Conservation (phyloP, 2,888 invertebrate species). For the Dugesia japonica region DNA sequence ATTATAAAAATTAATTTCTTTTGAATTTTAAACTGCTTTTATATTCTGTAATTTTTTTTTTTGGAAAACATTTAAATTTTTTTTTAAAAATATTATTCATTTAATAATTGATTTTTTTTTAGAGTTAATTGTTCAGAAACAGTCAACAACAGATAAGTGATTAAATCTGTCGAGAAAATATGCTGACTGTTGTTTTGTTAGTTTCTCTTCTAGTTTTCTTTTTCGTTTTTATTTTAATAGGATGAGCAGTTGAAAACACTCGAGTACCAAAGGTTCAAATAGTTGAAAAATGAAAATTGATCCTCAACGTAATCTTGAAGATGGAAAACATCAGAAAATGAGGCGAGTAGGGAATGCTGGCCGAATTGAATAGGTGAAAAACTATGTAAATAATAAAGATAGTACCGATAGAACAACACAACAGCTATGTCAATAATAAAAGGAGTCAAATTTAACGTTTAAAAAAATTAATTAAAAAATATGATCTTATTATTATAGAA, state of each 20-base stretch:
- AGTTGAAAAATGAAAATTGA: slow-evolving; percentile 12
- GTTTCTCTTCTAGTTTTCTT: too few relatives aligned
- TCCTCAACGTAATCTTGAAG: background rate
- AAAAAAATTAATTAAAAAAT: background rate
- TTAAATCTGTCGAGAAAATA: slow-evolving; percentile 20
- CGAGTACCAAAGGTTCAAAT: background rate
- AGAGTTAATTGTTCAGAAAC: background rate
- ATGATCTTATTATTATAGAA: background rate
- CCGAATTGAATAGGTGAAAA: background rate
- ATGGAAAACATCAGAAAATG: background rate
- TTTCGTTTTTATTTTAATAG: too few relatives aligned
- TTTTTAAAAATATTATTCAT: too few relatives aligned
- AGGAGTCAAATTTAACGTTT: background rate
- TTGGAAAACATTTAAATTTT: too few relatives aligned
- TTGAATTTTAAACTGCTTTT: too few relatives aligned
- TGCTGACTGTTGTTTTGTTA: background rate
- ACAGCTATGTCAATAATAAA: slow-evolving; percentile 15
- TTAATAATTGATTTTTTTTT: background rate
- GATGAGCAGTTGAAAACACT: slow-evolving; percentile 20
- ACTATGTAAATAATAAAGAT: slow-evolving; percentile 6
- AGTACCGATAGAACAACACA: background rate
- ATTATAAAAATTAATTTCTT: too few relatives aligned
- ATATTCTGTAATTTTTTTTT: too few relatives aligned
- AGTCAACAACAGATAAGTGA: slow-evolving; percentile 13
- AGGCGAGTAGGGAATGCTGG: background rate